These are phyloP conservation scores for Potamarius usumacintae DNA, from an alignment of 2,113 vertebrate species.

Conservation along the genomic window DNA sequence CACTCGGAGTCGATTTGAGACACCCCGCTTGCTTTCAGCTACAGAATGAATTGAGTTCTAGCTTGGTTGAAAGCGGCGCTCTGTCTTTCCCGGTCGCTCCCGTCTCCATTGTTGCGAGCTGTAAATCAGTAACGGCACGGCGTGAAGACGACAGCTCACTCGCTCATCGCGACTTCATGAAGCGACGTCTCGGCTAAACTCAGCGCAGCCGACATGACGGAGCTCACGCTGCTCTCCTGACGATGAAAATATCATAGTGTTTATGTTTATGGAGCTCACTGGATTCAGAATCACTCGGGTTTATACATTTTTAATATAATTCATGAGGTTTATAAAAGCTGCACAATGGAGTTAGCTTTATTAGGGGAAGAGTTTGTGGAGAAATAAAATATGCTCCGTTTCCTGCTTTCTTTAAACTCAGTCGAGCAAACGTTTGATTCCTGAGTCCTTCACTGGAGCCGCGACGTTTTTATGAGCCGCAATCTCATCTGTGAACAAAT, in stretches of 20 bases:
- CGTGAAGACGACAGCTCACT: constrained; percentile 12
- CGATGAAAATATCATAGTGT: neutral
- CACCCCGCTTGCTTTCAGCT: neutral
- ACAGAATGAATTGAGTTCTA: neutral
- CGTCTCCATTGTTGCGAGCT: constrained; percentile 20
- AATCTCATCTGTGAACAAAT: neutral
- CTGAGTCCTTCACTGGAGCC: neutral
- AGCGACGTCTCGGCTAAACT: constrained; percentile 31
- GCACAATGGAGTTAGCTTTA: neutral
- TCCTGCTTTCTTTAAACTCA: neutral
- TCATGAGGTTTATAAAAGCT: neutral
- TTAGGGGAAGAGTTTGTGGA: neutral
- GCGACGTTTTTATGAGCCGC: neutral
- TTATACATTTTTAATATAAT: constrained; percentile 18
- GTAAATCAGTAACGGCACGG: constrained; percentile 31
- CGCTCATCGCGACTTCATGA: constrained; percentile 41
- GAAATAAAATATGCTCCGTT: neutral
- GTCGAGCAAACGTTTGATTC: too few species aligned
- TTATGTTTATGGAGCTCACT: neutral
- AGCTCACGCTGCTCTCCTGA: neutral
- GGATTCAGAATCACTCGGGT: neutral
- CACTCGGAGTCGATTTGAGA: neutral
- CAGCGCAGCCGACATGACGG: constrained; percentile 30
- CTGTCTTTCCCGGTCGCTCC: neutral
- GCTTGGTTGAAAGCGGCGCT: neutral